phyloP scores from a whole-genome alignment of 2,113 vertebrate species.

The Quiscalus mexicanus region DNA sequence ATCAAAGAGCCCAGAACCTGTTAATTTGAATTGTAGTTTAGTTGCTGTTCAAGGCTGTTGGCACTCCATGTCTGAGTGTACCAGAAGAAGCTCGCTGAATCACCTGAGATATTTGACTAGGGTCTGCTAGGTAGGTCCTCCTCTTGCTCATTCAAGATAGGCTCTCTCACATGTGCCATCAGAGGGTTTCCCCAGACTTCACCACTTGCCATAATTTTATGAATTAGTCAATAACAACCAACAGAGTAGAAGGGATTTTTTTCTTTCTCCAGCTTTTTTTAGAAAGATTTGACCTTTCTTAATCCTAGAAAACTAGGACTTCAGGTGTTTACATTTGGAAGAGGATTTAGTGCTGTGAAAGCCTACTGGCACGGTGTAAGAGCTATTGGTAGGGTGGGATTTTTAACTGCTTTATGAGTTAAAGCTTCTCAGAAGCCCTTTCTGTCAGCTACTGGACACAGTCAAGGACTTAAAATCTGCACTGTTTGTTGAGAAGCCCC shows the following conservation, averaged over 20 bases:
- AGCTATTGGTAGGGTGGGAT: background rate
- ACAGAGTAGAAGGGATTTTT: background rate
- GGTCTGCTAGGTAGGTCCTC: background rate
- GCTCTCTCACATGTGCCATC: fast-evolving
- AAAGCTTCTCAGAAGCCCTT: background rate
- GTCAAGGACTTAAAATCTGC: background rate
- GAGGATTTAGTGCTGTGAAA: background rate
- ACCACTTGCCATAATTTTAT: background rate
- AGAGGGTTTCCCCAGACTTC: background rate
- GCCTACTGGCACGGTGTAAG: background rate
- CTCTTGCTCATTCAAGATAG: background rate
- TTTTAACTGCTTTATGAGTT: background rate
- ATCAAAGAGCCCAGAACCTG: background rate
- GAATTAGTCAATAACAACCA: background rate
- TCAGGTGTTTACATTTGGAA: background rate
- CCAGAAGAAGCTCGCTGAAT: background rate
- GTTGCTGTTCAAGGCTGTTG: background rate
- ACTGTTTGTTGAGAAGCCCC: background rate
- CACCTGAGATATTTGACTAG: background rate
- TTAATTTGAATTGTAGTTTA: background rate
- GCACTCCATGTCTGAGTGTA: fast-evolving
- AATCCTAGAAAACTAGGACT: background rate
- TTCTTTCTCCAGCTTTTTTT: background rate
- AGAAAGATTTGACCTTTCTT: background rate
- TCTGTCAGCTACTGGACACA: background rate